Evolutionary conservation across 1,140 invertebrate species (phyloP), one percentile per base, ranked within the genome.

Genomic region (Drosophila jambulina): DNA sequence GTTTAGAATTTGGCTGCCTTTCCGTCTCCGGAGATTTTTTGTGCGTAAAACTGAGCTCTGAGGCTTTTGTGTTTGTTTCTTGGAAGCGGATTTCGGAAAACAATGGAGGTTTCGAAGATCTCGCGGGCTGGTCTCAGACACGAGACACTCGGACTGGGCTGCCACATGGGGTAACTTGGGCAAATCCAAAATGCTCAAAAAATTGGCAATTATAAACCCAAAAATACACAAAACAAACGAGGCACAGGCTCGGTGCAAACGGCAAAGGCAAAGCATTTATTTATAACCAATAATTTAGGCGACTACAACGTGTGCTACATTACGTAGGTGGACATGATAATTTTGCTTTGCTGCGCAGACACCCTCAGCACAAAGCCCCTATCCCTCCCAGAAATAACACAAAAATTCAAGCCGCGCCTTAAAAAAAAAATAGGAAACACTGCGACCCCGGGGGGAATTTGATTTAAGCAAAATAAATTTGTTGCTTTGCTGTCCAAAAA

Each of bases 311-410:
- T 64, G 80, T 88, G 70, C 70, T 85, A 90, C 79, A 88, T 90
- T 88, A 85, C 80, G 85, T 88, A 84, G 85, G 85, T 90, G 85
- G 85, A 91, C 81, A 85, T 75, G 75, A 88, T 91, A 85, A 82
- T 88, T 88, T 84, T 49, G 75, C 68, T 68, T 67, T 46, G 62
- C 67, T 36, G 67, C 71, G 45, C 76, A 80, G 80, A 83, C 84
- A 83, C 77, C 68, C 72, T 72, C 54, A 88, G 63, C 64, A 62
- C 56, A 60, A 38, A 21, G 45, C 45, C 29, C 46, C 58, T 40
- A 19, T 34, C 32, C 36, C 53, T 56, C 34, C 53, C 34, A 56
- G 34, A 61, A 46, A 63, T 62, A n/a, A 40, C 59, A 42, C 38
- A 80, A 48, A 67, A 74, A 56, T 69, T 83, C 59, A 75, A 84